Conservation (phyloP, 2,888 invertebrate species). For the Eilema depressum region DNA sequence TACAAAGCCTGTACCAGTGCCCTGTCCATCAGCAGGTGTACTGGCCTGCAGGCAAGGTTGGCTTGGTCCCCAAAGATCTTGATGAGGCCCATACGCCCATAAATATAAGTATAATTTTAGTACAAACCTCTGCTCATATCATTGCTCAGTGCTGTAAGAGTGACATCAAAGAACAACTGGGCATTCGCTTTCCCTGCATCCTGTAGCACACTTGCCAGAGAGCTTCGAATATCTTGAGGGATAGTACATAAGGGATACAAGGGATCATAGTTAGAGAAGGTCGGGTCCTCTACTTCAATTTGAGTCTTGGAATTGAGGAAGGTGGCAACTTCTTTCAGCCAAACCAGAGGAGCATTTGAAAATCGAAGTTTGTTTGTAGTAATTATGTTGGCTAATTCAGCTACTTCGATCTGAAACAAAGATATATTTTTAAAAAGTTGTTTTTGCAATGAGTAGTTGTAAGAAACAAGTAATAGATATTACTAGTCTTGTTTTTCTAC, state of each 20-base stretch:
- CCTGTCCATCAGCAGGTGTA: too few relatives aligned
- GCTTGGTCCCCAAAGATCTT: neutral
- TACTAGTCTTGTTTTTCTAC: too few relatives aligned
- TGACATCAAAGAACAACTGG: slow-evolving; percentile 90
- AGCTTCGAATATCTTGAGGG: slow-evolving; percentile 76
- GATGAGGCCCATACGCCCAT: neutral
- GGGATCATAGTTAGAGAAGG: slow-evolving; percentile 85
- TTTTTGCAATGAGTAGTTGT: neutral
- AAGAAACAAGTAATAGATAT: neutral
- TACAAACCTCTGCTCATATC: slow-evolving; percentile 90
- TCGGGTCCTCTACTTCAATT: slow-evolving; percentile 88
- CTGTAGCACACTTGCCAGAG: slow-evolving; percentile 82
- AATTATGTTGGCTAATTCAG: slow-evolving; percentile 83
- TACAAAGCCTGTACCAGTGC: too few relatives aligned
- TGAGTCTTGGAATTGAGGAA: slow-evolving; percentile 88
- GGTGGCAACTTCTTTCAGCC: slow-evolving; percentile 90
- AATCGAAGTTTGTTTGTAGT: slow-evolving; percentile 88
- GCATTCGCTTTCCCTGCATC: slow-evolving; percentile 88
- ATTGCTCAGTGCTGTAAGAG: slow-evolving; percentile 90
- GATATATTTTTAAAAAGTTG: neutral
- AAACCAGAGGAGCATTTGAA: slow-evolving; percentile 89
- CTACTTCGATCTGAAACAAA: slow-evolving; percentile 86
- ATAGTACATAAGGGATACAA: slow-evolving; percentile 87
- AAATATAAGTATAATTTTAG: slow-evolving; percentile 9
- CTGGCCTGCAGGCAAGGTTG: neutral